phyloP scores from a whole-genome alignment of 2,797 vertebrate species.

The Notamacropus eugenii region DNA sequence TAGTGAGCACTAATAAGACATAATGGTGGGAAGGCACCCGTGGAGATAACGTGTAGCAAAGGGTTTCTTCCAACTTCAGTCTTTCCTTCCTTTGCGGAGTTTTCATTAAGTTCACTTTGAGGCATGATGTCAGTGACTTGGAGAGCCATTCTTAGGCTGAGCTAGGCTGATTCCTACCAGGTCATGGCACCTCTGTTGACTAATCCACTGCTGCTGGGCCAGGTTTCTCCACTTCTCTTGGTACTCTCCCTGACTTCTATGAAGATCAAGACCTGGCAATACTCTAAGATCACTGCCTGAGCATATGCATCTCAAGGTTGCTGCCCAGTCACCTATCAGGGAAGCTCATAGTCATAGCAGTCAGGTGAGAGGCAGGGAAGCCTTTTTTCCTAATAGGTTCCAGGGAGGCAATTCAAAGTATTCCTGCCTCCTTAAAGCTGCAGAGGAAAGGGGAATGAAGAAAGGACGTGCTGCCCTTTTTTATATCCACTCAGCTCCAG shows the following conservation, averaged over 20 bases:
- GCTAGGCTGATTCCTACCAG: background rate
- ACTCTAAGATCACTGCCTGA: background rate
- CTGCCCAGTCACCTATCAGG: background rate
- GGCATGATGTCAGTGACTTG: background rate
- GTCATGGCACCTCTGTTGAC: background rate
- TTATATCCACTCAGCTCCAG: background rate
- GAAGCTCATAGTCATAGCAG: background rate
- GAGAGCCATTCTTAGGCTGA: background rate
- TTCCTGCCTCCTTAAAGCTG: background rate
- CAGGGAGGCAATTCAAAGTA: background rate
- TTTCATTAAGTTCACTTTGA: background rate
- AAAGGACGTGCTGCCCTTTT: background rate
- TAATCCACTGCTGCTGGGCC: background rate
- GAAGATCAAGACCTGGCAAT: background rate
- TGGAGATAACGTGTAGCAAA: background rate
- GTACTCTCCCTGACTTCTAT: background rate
- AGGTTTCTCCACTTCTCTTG: background rate
- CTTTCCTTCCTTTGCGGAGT: background rate
- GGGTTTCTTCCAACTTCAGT: background rate
- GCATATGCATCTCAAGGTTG: background rate
- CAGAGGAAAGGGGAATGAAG: background rate
- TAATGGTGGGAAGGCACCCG: background rate
- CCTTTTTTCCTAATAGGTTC: background rate
- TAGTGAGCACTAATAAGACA: background rate
- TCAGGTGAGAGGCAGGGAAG: background rate